Conservation (phyloP, 2,797 vertebrate genomes). For the Hippopotamyrus pictus region DNA sequence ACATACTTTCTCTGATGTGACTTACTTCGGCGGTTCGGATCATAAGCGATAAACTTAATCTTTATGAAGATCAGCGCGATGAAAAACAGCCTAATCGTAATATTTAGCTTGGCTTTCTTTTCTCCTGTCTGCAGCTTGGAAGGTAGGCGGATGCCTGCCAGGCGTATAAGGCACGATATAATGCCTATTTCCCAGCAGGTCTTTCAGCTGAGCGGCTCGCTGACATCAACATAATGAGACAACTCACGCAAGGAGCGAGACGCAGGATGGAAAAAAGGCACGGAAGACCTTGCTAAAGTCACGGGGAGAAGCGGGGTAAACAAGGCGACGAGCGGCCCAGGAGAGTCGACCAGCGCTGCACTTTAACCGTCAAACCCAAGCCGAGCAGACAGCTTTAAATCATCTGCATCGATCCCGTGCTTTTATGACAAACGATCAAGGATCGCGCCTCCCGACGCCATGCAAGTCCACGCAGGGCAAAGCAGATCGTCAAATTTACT, state of each 20-base stretch:
- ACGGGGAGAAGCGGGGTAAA: constrained; percentile 45
- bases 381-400: background rate
- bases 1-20: background rate
- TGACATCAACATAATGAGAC: constrained; percentile 60
- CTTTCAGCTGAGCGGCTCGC: constrained; percentile 49
- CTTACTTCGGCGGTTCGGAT: background rate
- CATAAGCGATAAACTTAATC: background rate
- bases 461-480: background rate
- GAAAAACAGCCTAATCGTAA: background rate
- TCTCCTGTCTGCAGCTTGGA: background rate
- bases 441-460: background rate
- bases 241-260: constrained; percentile 47
- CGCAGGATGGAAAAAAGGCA: constrained; percentile 29
- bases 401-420: background rate
- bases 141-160: background rate
- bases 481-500: background rate
- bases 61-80: background rate
- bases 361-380: background rate
- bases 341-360: background rate
- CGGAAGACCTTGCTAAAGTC: constrained; percentile 31
- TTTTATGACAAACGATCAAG: background rate
- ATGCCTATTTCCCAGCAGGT: constrained; percentile 3
- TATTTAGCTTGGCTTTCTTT: background rate
- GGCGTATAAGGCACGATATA: background rate
- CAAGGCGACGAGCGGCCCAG: constrained; percentile 45